Evolutionary conservation across 2,797 vertebrate species (phyloP), one percentile per base, ranked within the genome.

Genomic region (Pseudopleuronectes americanus): DNA sequence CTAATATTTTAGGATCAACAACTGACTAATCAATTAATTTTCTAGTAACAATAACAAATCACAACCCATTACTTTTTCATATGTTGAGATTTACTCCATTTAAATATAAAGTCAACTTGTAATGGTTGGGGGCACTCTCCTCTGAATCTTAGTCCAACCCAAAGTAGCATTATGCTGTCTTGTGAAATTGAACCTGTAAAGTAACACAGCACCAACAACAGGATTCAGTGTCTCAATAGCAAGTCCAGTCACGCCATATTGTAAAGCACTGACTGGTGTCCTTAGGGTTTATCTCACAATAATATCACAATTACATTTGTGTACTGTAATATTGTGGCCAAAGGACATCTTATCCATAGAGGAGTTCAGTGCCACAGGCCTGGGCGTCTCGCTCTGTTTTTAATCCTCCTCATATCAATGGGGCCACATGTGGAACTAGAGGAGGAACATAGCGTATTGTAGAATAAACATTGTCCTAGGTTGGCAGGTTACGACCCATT

Each of bases 321-420:
- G 19, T 64, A 31, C 59, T 64, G 57, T 51, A 31, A 38, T 52
- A 68, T 19, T 61, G 23, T 55, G 31, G 68, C 63, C 21, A 69
- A 57, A 51, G 45, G 17, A 45, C 45, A 17, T 54, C 17, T 63
- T 49, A 80, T 79, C 57, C 73, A 56, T 28, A 52, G 65, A 54
- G 8, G 33, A 36, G 28, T 12, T 24, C 7, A 57, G n/a, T 21
- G 76, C 76, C 84, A 65, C 38, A 66, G 86, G 76, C 75, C 55
- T 77, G 81, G 84, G 82, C 26, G 69, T 87, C 54, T 41, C 19
- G 61, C 26, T 52, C 12, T 56, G 52, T 21, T 71, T 79, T 69
- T 57, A 76, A 64, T 65, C 38, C 64, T 17, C 4, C 49, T 64
- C 68, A 36, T 28, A 59, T 74, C 76, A 49, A 28, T 24, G 24